phyloP scores from a whole-genome alignment of 1,140 invertebrate species.

The Tetramorium simillimum region DNA sequence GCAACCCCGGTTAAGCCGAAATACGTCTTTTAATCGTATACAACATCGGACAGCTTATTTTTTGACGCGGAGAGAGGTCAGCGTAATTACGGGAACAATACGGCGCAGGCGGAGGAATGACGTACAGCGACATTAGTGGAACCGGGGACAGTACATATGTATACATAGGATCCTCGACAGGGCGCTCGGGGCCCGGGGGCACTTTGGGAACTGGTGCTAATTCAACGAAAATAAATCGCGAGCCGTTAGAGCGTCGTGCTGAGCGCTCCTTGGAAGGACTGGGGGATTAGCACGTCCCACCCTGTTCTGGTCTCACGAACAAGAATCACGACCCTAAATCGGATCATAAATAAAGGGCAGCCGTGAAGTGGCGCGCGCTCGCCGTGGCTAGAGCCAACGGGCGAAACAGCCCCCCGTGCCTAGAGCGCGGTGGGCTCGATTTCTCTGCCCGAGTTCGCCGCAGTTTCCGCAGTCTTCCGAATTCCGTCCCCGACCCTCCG shows the following conservation, averaged over 20 bases:
- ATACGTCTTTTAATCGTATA: slow-evolving; percentile 43
- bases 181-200: not conserved
- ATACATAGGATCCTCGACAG: slow-evolving; percentile 31
- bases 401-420: not conserved
- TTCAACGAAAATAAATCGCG: slow-evolving; percentile 69
- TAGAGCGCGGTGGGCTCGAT: slow-evolving; percentile 11
- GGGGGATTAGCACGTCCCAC: slow-evolving; percentile 60
- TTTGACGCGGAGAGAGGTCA: not conserved
- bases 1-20: slow-evolving; percentile 23
- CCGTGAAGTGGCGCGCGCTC: slow-evolving; percentile 23
- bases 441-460: not conserved
- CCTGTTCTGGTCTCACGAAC: slow-evolving; percentile 53
- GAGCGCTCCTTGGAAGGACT: slow-evolving; percentile 52
- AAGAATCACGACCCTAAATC: slow-evolving; percentile 66
- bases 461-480: slow-evolving; percentile 42
- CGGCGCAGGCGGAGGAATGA: not conserved
- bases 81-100: slow-evolving; percentile 30
- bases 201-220: slow-evolving; percentile 58
- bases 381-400: not conserved
- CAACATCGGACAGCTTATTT: slow-evolving; percentile 15
- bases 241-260: slow-evolving; percentile 40
- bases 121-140: not conserved
- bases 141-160: slow-evolving; percentile 24
- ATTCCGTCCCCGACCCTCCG: slow-evolving; percentile 33
- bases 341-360: slow-evolving; percentile 65